A percentile compares a stretch with the other conserved stretches of the same genome.
Evolutionary conservation across 2,888 invertebrate species (phyloP).

Genomic region (Lapara coniferarum): DNA sequence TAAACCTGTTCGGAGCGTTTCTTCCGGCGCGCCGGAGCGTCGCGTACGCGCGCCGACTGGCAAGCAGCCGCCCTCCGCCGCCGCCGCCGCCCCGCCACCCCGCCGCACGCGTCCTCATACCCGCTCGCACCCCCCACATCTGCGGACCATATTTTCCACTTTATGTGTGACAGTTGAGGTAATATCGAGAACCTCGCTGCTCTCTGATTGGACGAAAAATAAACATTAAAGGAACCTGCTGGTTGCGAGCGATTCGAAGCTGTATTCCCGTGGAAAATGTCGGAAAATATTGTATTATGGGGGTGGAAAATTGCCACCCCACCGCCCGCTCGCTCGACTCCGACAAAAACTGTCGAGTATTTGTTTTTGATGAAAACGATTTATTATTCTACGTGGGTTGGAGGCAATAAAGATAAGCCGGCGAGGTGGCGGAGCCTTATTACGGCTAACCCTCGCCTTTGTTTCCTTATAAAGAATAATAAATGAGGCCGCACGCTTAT

Average conservation of each 20-base stretch:
- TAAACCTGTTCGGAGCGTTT: conserved; percentile 82
- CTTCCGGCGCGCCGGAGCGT: conserved; percentile 80
- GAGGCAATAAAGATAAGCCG: conserved; percentile 84
- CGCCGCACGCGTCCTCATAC: conserved; percentile 41
- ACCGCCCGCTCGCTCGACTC: conserved; percentile 80
- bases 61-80: conserved; percentile 54
- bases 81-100: conserved; percentile 43
- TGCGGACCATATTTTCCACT: conserved; percentile 85
- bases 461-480: conserved; percentile 85
- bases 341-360: conserved; percentile 84
- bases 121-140: conserved; percentile 68
- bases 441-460: conserved; percentile 84
- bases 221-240: conserved; percentile 84
- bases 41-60: conserved; percentile 79
- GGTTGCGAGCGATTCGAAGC: conserved; percentile 82
- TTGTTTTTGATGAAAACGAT: conserved; percentile 85
- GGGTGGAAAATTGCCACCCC: conserved; percentile 84
- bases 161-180: conserved; percentile 85
- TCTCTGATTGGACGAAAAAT: conserved; percentile 85
- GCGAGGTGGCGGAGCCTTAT: conserved; percentile 84
- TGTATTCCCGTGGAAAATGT: conserved; percentile 85
- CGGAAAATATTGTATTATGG: conserved; percentile 84
- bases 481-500: conserved; percentile 83
- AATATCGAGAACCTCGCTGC: conserved; percentile 84
- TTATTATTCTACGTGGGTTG: conserved; percentile 85